Evolutionary conservation across 1,140 invertebrate species (phyloP).

Genomic region (Drosophila takahashii): DNA sequence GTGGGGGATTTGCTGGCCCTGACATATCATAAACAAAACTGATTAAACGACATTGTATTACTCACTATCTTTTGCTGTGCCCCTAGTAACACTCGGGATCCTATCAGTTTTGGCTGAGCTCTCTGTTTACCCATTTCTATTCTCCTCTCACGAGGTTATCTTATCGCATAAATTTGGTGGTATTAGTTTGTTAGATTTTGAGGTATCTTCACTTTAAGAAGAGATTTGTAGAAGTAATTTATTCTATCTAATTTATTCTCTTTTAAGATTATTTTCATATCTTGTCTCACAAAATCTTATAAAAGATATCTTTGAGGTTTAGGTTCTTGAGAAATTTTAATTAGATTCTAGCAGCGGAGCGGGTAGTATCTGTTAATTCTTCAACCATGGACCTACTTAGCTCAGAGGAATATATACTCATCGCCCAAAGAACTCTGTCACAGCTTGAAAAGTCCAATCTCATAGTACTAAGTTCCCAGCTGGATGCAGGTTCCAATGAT

Average conservation of each 20-base stretch:
- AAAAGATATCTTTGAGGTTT: neutral
- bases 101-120: slow-evolving; percentile 26
- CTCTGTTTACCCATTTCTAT: neutral
- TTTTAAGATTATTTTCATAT: neutral
- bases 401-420: slow-evolving; percentile 47
- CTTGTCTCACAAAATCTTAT: neutral
- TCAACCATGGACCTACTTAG: slow-evolving; percentile 52
- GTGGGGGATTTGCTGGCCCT: slow-evolving; percentile 68
- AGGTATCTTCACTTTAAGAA: neutral
- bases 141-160: slow-evolving; percentile 7
- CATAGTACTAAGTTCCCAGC: slow-evolving; percentile 21
- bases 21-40: slow-evolving; percentile 58
- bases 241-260: neutral
- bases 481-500: slow-evolving; percentile 53
- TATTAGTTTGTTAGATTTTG: neutral
- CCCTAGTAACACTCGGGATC: slow-evolving; percentile 42
- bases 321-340: neutral
- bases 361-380: neutral
- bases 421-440: slow-evolving; percentile 47
- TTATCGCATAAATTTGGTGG: slow-evolving; percentile 37
- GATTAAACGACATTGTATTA: slow-evolving; percentile 17
- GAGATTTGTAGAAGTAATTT: neutral
- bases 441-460: slow-evolving; percentile 28
- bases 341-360: slow-evolving; percentile 1
- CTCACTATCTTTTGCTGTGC: slow-evolving; percentile 25